Evolutionary conservation across 2,113 vertebrate genomes (phyloP).

Genomic region (Proterorhinus semilunaris): DNA sequence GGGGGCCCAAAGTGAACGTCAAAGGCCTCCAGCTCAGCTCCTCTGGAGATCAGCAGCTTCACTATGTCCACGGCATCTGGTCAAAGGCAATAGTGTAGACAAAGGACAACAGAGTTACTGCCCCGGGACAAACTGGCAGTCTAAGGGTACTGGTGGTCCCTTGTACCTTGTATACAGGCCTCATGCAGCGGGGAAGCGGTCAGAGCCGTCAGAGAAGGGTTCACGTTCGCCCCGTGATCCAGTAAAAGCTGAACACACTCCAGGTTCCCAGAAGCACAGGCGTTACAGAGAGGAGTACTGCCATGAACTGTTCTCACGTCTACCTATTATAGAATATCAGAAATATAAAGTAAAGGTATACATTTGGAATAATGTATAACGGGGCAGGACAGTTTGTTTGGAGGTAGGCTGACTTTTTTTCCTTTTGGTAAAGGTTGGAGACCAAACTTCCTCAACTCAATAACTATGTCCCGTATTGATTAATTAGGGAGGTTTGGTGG

Average conservation of each 20-base stretch:
- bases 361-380: too few species aligned
- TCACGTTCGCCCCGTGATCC: conserved; percentile 84
- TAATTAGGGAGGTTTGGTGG: too few species aligned
- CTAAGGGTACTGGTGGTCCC: accelerated
- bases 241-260: conserved; percentile 85
- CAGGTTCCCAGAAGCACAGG: conserved; percentile 85
- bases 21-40: conserved; percentile 85
- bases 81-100: background rate
- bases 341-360: too few species aligned
- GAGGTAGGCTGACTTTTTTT: too few species aligned
- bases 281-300: conserved; percentile 88
- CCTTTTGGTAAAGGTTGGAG: too few species aligned
- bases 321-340: conserved; percentile 72
- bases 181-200: conserved; percentile 89
- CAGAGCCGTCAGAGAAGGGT: conserved; percentile 81
- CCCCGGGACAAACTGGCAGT: too few species aligned
- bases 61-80: conserved; percentile 85
- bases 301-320: conserved; percentile 89
- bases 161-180: conserved; percentile 89
- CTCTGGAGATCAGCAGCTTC: conserved; percentile 81
- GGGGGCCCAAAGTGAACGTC: conserved; percentile 90
- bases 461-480: too few species aligned
- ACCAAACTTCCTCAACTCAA: too few species aligned
- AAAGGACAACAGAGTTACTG: accelerated
- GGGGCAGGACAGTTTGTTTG: too few species aligned